A percentile compares a stretch with the other conserved stretches of the same genome.
phyloP scores from a whole-genome alignment of 2,888 invertebrate species.

The Scaptomyza tumidula region DNA sequence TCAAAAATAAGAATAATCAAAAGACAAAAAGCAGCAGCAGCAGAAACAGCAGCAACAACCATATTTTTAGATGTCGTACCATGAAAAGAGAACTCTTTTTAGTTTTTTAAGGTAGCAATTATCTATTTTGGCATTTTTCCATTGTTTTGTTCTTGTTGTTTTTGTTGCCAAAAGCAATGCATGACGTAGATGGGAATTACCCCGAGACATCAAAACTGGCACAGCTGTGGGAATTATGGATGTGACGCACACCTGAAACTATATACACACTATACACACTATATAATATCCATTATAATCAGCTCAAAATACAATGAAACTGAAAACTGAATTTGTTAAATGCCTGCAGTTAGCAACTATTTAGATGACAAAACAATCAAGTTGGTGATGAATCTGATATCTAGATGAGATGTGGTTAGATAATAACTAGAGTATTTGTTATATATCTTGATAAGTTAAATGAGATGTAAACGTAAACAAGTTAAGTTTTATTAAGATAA shows the following conservation, averaged over 20 bases:
- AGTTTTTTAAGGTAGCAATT: constrained; percentile 30
- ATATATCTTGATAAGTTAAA: no score
- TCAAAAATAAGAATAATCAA: constrained; percentile 18
- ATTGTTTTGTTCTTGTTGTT: constrained; percentile 7
- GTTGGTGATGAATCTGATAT: neutral
- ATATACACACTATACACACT: constrained; percentile 3
- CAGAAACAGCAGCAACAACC: constrained; percentile 1
- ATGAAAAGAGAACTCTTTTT: constrained; percentile 33
- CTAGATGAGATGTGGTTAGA: neutral
- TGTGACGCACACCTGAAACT: constrained; percentile 60
- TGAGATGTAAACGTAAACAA: no score
- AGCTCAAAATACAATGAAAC: neutral
- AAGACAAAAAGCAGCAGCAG: constrained; percentile 15
- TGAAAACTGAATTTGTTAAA: constrained; percentile 3
- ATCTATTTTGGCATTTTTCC: constrained; percentile 5
- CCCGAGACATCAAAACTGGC: constrained; percentile 36
- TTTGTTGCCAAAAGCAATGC: constrained; percentile 3
- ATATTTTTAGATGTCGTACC: constrained; percentile 20
- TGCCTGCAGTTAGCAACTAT: constrained; percentile 7
- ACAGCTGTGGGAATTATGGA: constrained; percentile 54
- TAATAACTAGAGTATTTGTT: no score
- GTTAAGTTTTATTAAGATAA: no score
- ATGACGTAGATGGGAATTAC: constrained; percentile 69
- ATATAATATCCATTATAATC: neutral
- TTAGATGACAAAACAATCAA: neutral